Evolutionary conservation across 2,888 invertebrate genomes (phyloP).

Genomic region (Muscina levida): DNA sequence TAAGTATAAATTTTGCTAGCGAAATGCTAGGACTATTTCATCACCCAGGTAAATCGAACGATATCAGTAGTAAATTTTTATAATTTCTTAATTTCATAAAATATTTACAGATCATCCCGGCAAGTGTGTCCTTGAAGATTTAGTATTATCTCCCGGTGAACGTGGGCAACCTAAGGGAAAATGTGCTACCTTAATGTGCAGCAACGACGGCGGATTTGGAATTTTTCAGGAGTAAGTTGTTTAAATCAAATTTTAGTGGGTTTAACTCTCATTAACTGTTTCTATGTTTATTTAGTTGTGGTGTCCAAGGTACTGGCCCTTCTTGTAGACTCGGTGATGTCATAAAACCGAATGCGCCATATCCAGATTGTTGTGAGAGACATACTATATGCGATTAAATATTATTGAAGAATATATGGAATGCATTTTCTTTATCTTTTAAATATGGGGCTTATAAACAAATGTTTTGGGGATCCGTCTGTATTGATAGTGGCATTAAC

Average conservation of each 20-base stretch:
- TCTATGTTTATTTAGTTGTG: not conserved
- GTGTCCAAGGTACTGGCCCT: not conserved
- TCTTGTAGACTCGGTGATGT: not conserved
- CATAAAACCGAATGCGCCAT: not conserved
- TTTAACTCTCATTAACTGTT: not conserved
- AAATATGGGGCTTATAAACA: too few species aligned
- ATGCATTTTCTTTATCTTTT: too few species aligned
- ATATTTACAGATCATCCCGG: constrained; percentile 13
- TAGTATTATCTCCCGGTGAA: not conserved
- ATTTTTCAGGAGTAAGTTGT: not conserved
- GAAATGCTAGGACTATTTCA: not conserved
- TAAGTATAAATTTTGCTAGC: not conserved
- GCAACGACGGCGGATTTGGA: not conserved
- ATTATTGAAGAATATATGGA: too few species aligned
- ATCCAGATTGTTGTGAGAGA: constrained; percentile 12
- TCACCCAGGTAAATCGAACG: not conserved
- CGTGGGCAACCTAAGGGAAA: not conserved
- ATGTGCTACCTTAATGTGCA: not conserved
- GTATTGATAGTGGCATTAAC: too few species aligned
- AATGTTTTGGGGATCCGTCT: too few species aligned
- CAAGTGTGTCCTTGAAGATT: constrained; percentile 3
- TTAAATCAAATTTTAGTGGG: too few species aligned
- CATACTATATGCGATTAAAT: not conserved
- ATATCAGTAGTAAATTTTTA: not conserved
- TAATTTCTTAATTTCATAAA: too few species aligned